Evolutionary conservation across 2,797 vertebrate species (phyloP).

Genomic region (Pterois miles): DNA sequence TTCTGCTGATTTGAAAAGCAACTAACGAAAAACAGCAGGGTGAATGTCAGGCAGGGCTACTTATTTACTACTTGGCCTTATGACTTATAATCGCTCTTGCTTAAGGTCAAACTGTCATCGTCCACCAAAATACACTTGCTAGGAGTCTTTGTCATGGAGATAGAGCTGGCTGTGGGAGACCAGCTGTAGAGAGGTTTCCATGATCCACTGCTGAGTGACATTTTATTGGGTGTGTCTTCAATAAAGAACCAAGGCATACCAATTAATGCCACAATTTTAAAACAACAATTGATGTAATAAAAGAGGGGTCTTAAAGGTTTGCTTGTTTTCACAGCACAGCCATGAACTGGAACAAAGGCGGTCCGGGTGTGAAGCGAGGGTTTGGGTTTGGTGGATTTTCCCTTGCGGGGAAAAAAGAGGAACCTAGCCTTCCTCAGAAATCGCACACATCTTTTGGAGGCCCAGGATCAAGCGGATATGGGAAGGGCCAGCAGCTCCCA

Average conservation of each 20-base stretch:
- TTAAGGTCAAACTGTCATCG: not conserved
- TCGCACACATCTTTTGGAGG: conserved; percentile 89
- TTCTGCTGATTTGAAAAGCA: not conserved
- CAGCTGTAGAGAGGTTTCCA: not conserved
- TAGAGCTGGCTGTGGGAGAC: not conserved
- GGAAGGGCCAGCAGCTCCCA: conserved; percentile 92
- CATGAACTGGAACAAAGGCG: conserved; percentile 99
- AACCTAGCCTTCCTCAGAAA: conserved; percentile 84
- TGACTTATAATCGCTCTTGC: not conserved
- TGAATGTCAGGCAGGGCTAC: not conserved
- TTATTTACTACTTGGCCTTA: not conserved
- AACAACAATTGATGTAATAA: not conserved
- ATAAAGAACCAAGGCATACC: not conserved
- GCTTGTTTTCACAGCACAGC: conserved; percentile 47
- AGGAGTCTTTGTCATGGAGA: not conserved
- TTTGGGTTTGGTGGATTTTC: conserved; percentile 98
- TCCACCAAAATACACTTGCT: not conserved
- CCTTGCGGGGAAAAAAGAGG: conserved; percentile 92
- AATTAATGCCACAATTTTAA: not conserved
- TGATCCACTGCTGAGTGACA: not conserved
- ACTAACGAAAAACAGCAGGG: not conserved
- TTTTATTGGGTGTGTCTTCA: not conserved
- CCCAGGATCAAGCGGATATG: conserved; percentile 84
- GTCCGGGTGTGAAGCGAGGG: conserved; percentile 93
- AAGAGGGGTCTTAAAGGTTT: not conserved